These are phyloP conservation scores for Apamea crenata DNA, from an alignment of 2,888 invertebrate species.

Conservation along the genomic window DNA sequence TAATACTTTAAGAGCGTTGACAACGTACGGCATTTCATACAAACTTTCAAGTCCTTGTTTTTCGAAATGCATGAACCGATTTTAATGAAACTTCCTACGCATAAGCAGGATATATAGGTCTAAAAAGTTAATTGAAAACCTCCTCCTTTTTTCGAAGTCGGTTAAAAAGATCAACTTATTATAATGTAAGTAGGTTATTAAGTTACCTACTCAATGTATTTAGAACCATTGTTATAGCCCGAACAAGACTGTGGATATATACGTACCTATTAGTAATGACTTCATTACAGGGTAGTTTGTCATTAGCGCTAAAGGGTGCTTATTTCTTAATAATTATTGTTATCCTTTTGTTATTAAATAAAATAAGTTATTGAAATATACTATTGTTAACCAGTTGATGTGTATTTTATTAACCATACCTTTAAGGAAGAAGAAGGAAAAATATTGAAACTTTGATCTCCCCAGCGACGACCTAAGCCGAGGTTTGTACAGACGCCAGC, in stretches of 20 bases:
- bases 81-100: too few relatives aligned
- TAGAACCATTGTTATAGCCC: background rate
- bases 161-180: background rate
- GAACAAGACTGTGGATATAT: background rate
- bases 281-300: background rate
- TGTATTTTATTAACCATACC: background rate
- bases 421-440: background rate
- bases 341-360: background rate
- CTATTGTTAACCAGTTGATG: conserved; percentile 10
- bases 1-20: too few relatives aligned
- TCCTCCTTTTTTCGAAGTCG: too few relatives aligned
- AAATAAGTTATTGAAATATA: conserved; percentile 19
- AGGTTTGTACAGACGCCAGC: too few relatives aligned
- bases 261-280: background rate
- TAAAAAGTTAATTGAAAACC: too few relatives aligned
- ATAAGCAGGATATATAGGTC: too few relatives aligned
- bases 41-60: too few relatives aligned
- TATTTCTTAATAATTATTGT: background rate
- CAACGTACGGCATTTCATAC: too few relatives aligned
- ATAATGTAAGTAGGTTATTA: background rate
- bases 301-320: background rate
- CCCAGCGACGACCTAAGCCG: too few relatives aligned
- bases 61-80: too few relatives aligned
- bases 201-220: background rate
- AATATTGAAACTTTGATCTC: too few relatives aligned